Conservation (phyloP, 2,797 vertebrate species). For the Apodemus agrarius region DNA sequence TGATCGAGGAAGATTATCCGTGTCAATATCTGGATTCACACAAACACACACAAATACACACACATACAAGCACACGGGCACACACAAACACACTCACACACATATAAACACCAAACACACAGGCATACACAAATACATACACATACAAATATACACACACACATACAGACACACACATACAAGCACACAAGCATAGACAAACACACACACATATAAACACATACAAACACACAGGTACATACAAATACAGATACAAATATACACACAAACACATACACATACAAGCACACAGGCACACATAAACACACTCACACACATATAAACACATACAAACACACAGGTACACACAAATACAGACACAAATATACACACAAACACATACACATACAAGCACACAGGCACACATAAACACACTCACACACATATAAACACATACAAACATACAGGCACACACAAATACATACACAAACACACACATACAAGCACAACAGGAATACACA, state of each 20-base stretch:
- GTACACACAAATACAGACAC: background rate
- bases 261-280: background rate
- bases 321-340: background rate
- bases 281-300: background rate
- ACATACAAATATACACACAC: background rate
- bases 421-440: background rate
- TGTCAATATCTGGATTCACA: background rate
- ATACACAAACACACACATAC: too few species aligned
- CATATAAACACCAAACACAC: background rate
- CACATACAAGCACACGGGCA: background rate
- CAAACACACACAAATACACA: background rate
- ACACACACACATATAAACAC: background rate
- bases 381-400: too few species aligned
- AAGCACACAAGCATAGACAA: too few species aligned
- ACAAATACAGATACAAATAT: background rate
- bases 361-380: background rate
- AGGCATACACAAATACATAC: background rate
- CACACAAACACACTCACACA: background rate
- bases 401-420: background rate
- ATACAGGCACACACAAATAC: too few species aligned
- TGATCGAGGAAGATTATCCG: background rate
- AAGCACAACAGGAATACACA: background rate
- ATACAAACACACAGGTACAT: background rate
- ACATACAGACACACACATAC: accelerated
- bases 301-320: background rate